phyloP scores from a whole-genome alignment of 1,140 invertebrate species.

The Danaus melanippus region DNA sequence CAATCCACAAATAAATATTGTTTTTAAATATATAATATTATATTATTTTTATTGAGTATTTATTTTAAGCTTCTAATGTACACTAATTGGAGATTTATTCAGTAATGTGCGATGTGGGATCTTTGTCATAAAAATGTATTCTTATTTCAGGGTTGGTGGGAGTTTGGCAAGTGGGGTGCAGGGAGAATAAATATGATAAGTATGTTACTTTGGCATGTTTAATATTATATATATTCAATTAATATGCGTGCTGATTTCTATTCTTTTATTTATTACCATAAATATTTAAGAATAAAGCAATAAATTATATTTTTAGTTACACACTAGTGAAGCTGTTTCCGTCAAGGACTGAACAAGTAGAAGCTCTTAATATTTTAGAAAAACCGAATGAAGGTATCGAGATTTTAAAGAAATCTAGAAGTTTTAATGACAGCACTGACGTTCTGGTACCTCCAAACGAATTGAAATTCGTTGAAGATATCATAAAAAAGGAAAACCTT shows the following conservation, averaged over 20 bases:
- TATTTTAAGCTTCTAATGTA: no score
- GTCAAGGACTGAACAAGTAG: slow-evolving; percentile 27
- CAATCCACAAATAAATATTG: no score
- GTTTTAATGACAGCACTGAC: slow-evolving; percentile 51
- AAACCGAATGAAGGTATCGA: slow-evolving; percentile 32
- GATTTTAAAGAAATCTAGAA: slow-evolving; percentile 45
- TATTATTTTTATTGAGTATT: no score
- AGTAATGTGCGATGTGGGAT: slow-evolving; percentile 14
- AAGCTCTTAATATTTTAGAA: slow-evolving; percentile 26
- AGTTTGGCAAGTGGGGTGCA: slow-evolving; percentile 26
- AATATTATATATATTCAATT: no score
- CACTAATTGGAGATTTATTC: slow-evolving; percentile 4
- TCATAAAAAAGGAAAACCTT: slow-evolving; percentile 28
- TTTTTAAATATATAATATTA: no score
- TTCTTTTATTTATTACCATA: neutral
- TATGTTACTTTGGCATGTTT: slow-evolving; percentile 13
- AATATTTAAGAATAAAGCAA: no score
- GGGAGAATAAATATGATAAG: slow-evolving; percentile 42
- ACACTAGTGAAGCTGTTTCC: slow-evolving; percentile 42
- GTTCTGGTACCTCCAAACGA: slow-evolving; percentile 38
- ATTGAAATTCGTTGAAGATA: slow-evolving; percentile 24
- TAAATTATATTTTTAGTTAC: slow-evolving; percentile 34
- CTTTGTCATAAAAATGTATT: neutral
- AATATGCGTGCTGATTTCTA: no score
- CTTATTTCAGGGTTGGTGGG: slow-evolving; percentile 13